A percentile compares a stretch with the other conserved stretches of the same genome.
Conservation (phyloP, 2,113 vertebrate genomes). For the Mustela nigripes region DNA sequence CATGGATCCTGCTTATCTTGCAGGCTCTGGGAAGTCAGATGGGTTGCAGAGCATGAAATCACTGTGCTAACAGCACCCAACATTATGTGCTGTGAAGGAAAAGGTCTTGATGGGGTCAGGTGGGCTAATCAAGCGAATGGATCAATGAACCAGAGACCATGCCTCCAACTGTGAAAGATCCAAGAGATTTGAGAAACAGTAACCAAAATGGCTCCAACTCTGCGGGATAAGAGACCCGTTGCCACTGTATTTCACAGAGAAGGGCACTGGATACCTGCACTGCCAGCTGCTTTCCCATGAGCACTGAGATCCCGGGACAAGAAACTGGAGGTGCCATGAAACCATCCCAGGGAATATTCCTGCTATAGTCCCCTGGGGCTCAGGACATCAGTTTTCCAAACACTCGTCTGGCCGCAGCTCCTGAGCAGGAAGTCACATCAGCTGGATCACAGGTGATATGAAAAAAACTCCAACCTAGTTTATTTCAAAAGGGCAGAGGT, state of each 20-base stretch:
- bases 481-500: conserved; percentile 69
- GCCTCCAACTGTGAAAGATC: not conserved
- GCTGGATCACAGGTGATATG: not conserved
- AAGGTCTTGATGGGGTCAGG: not conserved
- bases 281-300: not conserved
- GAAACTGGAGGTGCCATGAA: not conserved
- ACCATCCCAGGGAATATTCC: not conserved
- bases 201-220: not conserved
- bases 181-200: not conserved
- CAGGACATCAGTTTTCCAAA: not conserved
- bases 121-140: not conserved
- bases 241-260: not conserved
- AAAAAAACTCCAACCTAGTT: conserved; percentile 21
- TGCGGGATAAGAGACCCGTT: not conserved
- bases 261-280: not conserved
- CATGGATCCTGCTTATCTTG: not conserved
- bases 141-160: not conserved
- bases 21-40: not conserved
- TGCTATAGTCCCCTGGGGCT: not conserved
- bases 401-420: not conserved
- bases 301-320: not conserved
- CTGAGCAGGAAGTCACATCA: not conserved
- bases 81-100: not conserved
- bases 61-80: not conserved
- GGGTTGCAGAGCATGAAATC: not conserved